Evolutionary conservation across 2,797 vertebrate species (phyloP).

Genomic region (Aulostomus chinensis): DNA sequence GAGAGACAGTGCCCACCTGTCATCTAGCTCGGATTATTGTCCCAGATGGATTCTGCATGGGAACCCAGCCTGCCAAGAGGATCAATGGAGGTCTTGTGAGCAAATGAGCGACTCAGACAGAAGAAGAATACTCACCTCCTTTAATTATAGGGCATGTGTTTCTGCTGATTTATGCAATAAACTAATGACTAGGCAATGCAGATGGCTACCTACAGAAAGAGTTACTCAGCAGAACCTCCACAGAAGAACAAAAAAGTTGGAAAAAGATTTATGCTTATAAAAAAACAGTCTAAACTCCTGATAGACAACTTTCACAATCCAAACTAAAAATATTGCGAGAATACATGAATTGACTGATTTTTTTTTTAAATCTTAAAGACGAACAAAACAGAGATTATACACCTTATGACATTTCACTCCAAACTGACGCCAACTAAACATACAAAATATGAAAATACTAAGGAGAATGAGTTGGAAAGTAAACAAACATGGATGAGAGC

Average conservation of each 20-base stretch:
- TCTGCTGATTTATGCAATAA: conserved; percentile 59
- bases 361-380: too few species aligned
- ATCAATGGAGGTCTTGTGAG: conserved; percentile 65
- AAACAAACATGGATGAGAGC: too few species aligned
- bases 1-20: conserved; percentile 30
- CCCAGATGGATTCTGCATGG: conserved; percentile 31
- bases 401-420: too few species aligned
- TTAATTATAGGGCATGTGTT: conserved; percentile 56
- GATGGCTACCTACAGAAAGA: too few species aligned
- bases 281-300: too few species aligned
- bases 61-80: conserved; percentile 33
- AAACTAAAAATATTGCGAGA: too few species aligned
- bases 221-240: conserved; percentile 6
- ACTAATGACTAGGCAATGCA: conserved; percentile 15
- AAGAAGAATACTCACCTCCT: conserved; percentile 24
- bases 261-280: conserved; percentile 28
- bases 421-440: too few species aligned
- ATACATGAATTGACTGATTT: too few species aligned
- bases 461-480: too few species aligned
- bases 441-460: too few species aligned
- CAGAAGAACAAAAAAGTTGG: conserved; percentile 23
- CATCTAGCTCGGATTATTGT: conserved; percentile 37
- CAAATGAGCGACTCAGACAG: conserved; percentile 16
- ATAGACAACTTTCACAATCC: too few species aligned
- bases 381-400: too few species aligned